These are phyloP conservation scores for Semaprochilodus insignis DNA, from an alignment of 2,797 vertebrate genomes.

Conservation along the genomic window DNA sequence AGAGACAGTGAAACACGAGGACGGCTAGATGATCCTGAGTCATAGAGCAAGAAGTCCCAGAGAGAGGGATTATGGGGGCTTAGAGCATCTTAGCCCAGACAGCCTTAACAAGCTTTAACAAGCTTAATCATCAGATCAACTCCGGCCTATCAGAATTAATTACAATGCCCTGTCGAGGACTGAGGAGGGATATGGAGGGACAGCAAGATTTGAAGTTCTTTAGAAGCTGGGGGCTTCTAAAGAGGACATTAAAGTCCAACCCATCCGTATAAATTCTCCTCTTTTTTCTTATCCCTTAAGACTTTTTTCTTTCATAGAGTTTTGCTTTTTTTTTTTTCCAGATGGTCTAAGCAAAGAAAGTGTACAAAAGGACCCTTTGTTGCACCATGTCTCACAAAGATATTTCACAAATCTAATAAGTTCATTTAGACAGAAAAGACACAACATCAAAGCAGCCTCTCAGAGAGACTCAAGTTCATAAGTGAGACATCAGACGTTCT, in stretches of 20 bases:
- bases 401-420: slow-evolving; percentile 17
- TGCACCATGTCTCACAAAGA: neutral
- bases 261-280: neutral
- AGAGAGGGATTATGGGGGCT: slow-evolving; percentile 23
- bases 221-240: neutral
- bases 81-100: slow-evolving; percentile 21
- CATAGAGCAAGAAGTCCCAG: neutral
- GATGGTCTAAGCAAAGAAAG: neutral
- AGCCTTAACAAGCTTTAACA: slow-evolving; percentile 47
- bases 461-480: slow-evolving; percentile 1
- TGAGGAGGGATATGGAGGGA: neutral
- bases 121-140: slow-evolving; percentile 42
- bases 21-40: slow-evolving; percentile 23
- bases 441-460: neutral
- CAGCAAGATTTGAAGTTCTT: neutral
- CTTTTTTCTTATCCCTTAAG: neutral
- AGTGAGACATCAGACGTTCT: slow-evolving; percentile 17
- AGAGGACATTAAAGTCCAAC: neutral
- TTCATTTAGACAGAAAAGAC: neutral
- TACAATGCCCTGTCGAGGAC: neutral
- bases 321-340: neutral
- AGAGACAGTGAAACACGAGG: slow-evolving; percentile 13
- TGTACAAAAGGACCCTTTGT: slow-evolving; percentile 8
- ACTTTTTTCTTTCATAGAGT: neutral
- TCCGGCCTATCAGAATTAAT: slow-evolving; percentile 35